phyloP scores from a whole-genome alignment of 2,113 vertebrate genomes.

The Malurus alboscapulatus region DNA sequence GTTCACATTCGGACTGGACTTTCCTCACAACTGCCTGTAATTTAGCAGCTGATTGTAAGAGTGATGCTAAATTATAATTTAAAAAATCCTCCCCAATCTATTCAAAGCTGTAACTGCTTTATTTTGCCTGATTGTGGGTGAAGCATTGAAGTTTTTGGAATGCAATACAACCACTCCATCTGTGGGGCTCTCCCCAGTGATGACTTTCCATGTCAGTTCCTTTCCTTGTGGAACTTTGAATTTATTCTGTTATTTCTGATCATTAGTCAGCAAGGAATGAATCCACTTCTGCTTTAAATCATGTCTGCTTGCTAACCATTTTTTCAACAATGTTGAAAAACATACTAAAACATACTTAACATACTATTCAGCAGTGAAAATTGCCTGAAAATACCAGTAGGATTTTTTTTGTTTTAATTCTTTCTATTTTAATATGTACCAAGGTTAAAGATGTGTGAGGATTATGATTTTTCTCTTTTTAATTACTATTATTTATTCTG shows the following conservation, averaged over 20 bases:
- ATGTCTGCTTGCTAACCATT: neutral
- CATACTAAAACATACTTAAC: too few relatives aligned
- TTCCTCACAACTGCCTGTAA: neutral
- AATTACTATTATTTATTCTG: conserved; percentile 4
- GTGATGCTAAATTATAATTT: neutral
- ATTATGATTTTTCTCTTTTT: neutral
- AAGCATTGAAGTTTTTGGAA: neutral
- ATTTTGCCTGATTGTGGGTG: neutral
- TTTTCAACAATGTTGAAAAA: neutral
- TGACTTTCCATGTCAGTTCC: neutral
- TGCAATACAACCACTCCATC: neutral
- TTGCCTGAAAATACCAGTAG: neutral
- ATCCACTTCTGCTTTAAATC: neutral
- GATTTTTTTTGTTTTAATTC: neutral
- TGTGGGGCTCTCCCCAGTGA: neutral
- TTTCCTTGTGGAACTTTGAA: neutral
- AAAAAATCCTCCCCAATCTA: neutral
- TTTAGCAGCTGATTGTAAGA: neutral
- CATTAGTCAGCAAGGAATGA: neutral
- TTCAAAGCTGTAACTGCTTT: neutral
- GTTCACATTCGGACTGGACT: neutral
- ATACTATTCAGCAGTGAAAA: neutral
- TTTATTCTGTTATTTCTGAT: neutral
- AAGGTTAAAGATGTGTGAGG: neutral
- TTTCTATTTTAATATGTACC: neutral